Percentiles rank a stretch among this genome's conserved stretches.
These are phyloP conservation scores for Bombus waltoni DNA, from an alignment of 1,140 invertebrate species.

Conservation along the genomic window DNA sequence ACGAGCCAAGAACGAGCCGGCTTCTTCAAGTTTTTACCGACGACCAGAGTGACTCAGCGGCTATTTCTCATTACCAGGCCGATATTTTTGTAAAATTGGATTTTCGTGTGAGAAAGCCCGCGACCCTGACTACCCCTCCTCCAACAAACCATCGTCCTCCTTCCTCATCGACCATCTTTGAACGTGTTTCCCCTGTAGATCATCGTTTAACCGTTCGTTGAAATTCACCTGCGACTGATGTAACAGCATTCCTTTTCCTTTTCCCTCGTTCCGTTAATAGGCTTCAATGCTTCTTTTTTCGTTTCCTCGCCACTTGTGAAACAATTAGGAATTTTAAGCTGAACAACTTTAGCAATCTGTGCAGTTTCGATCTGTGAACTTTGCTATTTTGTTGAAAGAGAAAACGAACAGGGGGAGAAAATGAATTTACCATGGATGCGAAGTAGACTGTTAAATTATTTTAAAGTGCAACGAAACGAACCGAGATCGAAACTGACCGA, in stretches of 20 bases:
- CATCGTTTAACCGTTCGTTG: not conserved
- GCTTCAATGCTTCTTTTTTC: not conserved
- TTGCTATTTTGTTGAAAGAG: not conserved
- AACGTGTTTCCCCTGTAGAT: not conserved
- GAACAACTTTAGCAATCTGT: not conserved
- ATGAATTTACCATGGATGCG: not conserved
- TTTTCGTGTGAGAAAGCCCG: conserved; percentile 71
- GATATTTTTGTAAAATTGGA: conserved; percentile 75
- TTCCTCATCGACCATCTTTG: conserved; percentile 20
- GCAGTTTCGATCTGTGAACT: not conserved
- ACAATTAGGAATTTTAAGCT: too few relatives aligned
- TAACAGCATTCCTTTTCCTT: not conserved
- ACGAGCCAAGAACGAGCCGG: conserved; percentile 59
- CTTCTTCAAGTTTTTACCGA: conserved; percentile 69
- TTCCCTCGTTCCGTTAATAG: not conserved
- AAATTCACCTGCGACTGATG: not conserved
- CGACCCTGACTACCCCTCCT: conserved; percentile 53
- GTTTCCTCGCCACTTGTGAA: not conserved
- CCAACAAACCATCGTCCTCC: not conserved
- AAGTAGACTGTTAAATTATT: not conserved
- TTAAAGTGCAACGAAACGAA: not conserved
- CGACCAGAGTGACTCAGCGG: conserved; percentile 65
- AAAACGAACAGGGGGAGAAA: not conserved
- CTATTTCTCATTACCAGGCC: conserved; percentile 72
- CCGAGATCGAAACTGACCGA: not conserved